Conservation (phyloP, 2,888 invertebrate genomes). For the Itoplectis maculator region DNA sequence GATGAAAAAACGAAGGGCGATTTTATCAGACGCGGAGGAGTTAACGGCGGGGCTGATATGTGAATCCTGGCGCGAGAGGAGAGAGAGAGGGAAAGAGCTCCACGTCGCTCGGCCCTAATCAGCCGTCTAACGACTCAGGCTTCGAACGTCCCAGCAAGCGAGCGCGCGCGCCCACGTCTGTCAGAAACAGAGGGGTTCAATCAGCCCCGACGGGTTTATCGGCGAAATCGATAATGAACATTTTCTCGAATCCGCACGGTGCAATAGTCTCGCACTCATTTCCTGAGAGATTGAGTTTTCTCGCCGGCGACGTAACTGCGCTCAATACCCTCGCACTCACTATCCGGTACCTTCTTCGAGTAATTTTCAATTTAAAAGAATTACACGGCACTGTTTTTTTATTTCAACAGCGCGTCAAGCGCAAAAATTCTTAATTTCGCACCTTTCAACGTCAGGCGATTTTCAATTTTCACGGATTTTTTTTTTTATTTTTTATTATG, state of each 20-base stretch:
- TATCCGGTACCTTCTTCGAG: background rate
- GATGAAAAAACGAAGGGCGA: background rate
- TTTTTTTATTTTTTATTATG: no score
- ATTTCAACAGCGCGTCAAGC: background rate
- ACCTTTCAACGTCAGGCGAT: background rate
- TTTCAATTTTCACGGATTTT: conserved; percentile 8
- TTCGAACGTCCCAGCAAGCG: conserved; percentile 37
- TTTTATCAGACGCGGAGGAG: conserved; percentile 30
- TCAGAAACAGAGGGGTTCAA: conserved; percentile 58
- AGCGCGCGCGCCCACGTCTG: conserved; percentile 61
- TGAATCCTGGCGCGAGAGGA: conserved; percentile 36
- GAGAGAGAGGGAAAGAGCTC: no score
- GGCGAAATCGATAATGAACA: conserved; percentile 72
- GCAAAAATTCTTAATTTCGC: background rate
- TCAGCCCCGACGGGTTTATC: conserved; percentile 69
- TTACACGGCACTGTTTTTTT: background rate
- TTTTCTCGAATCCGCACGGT: conserved; percentile 54
- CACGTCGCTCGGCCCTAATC: conserved; percentile 50
- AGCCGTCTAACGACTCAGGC: conserved; percentile 47
- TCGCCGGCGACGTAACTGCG: background rate
- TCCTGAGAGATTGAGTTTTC: conserved; percentile 52
- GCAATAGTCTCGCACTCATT: conserved; percentile 46
- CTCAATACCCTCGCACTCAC: conserved; percentile 5
- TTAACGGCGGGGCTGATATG: conserved; percentile 29
- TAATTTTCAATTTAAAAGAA: background rate